Conservation (phyloP, 1,140 invertebrate genomes). For the Wasmannia auropunctata region DNA sequence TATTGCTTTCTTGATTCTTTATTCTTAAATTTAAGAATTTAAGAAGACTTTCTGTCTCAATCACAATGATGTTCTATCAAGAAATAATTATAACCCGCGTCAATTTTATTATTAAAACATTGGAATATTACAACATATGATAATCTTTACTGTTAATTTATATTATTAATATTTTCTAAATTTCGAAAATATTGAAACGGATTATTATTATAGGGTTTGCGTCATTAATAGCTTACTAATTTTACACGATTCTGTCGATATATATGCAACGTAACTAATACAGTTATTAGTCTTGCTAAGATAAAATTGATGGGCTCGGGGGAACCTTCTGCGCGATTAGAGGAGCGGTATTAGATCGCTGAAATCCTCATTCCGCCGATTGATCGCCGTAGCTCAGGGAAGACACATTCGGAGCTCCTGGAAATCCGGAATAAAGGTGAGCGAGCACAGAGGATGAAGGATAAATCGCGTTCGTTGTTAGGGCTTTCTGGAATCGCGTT, state of each 20-base stretch:
- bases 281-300: not conserved
- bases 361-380: constrained; percentile 33
- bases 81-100: not conserved
- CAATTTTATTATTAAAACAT: not conserved
- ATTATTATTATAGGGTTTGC: not conserved
- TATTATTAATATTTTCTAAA: not conserved
- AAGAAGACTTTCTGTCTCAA: not conserved
- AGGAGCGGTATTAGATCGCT: not conserved
- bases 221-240: not conserved
- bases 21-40: not conserved
- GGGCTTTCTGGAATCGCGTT: constrained; percentile 44
- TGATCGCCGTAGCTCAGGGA: constrained; percentile 7
- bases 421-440: constrained; percentile 59
- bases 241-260: not conserved
- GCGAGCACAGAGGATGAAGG: not conserved
- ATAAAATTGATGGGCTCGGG: not conserved
- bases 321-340: constrained; percentile 26
- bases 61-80: not conserved
- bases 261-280: not conserved
- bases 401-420: constrained; percentile 21
- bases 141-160: not conserved
- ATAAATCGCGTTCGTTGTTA: constrained; percentile 39
- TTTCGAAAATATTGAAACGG: not conserved
- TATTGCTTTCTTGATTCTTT: not conserved
- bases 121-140: not conserved